Base-by-base conservation (phyloP, 64 coral and sea anemone genomes). In the Montipora sp. region DNA sequence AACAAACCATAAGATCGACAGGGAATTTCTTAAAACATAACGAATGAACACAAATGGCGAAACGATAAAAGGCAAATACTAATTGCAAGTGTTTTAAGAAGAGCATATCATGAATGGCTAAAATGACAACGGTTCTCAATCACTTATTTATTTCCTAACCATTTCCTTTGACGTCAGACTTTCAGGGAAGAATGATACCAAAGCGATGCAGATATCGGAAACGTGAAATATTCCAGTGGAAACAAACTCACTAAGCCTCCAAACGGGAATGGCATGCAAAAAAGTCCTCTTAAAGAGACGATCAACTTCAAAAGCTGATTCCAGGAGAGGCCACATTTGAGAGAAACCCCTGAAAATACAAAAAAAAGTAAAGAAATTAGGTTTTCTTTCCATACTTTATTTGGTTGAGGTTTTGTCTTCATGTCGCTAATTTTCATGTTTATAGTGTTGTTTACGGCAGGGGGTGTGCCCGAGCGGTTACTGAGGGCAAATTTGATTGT, bases 251-350 rank as follows among this genome's bases (percentile, higher is more conserved):
- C 11, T 8, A 5, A 80, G 51, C n/a, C 8, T 2, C 78, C 78
- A 80, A 80, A 80, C 78, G 27, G 78, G 78, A 6, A 80, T n/a
- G 2, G 78, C 78, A 12, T 13, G 51, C 0, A 80, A 21, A 80
- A 60, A 80, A 5, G 78, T 80, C 59, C 78, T 80, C 51, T 36
- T 80, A 2, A 80, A 59, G 19, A 80, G 13, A 11, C n/a, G 78
- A 20, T 80, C 78, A 59, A 80, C 78, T 36, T 80, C n/a, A 27
- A 80, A 80, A 50, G 51, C 78, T 80, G 78, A 24, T 24, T 20
- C 78, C 7, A 80, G 51, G 23, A n/a, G 78, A 80, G 78, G 51
- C 50, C 23, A 83, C 3, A 83, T 12, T 13, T 83, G 23, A 0
- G 51, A 12, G 23, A 80, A 58, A 80, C 45, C 21, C 19, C 78